Base-by-base conservation (phyloP, 1,140 invertebrate genomes). In the Drosophila bocqueti region DNA sequence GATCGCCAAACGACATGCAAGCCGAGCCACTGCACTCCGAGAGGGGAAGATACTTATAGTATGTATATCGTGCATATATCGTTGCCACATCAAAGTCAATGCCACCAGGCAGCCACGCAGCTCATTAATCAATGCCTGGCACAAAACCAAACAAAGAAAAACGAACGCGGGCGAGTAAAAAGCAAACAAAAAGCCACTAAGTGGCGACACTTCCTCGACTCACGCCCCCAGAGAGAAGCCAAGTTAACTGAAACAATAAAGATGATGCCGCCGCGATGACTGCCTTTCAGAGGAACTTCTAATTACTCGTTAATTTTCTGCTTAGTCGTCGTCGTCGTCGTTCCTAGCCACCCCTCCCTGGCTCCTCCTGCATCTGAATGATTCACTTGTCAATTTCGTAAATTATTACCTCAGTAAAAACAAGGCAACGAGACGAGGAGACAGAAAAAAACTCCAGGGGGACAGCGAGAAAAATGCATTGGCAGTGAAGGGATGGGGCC, bases 371-470 rank as follows among this genome's bases (percentile, higher is more conserved):
- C 45, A 50, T 69, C 54, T 47, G 66, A 65, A 63, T 87, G 84
- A 87, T 68, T 87, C 84, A 87, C 84, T 90, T 87, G 84, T 87
- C 84, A 84, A 87, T 87, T 87, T 87, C 74, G 77, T 84, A 89
- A 87, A 79, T 84, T 84, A 87, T 87, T 87, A 84, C 72, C 83
- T 83, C 84, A 21, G 36, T 46, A 67, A 45, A 60, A 49, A 65
- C 54, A 15, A 24, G 52, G 63, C 29, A 45, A 45, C n/a, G 15
- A 21, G 13, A 61, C 21, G 21, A 46, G 29, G 45, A 49, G 43
- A 31, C n/a, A n/a, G n/a, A 36, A 54, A 9, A 9, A 21, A 54
- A 24, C 29, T 36, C 21, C 40, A 71, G 31, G 68, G 57, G 47
- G 49, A 73, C 47, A 64, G 49, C 55, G 21, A 59, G 68, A 69